These are phyloP conservation scores for Threskiornis aethiopicus DNA, from an alignment of 2,797 vertebrate genomes.

Conservation along the genomic window DNA sequence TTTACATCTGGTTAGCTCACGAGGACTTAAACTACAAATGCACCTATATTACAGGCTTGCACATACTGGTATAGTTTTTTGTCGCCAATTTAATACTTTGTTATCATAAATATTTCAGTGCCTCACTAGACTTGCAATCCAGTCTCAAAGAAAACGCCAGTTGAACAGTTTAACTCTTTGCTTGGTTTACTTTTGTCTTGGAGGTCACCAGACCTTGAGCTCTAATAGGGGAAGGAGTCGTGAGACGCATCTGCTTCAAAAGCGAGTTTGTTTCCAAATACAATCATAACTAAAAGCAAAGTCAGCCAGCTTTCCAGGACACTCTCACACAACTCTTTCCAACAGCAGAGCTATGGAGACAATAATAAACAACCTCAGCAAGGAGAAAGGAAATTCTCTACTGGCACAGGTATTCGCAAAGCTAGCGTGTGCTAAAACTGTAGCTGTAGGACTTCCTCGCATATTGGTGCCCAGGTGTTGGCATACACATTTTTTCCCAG, in stretches of 20 bases:
- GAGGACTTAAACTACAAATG: not conserved
- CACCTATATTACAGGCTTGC: not conserved
- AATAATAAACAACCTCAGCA: not conserved
- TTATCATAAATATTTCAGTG: not conserved
- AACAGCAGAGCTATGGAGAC: not conserved
- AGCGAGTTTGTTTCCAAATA: not conserved
- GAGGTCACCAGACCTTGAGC: not conserved
- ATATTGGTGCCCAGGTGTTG: rapidly evolving
- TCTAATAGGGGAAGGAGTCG: not conserved
- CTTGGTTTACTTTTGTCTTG: not conserved
- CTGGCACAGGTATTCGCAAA: not conserved
- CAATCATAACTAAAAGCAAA: not conserved
- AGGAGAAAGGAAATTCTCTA: not conserved
- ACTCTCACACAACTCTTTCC: not conserved
- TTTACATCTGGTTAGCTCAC: not conserved
- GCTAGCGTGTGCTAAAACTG: rapidly evolving
- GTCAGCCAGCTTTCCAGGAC: not conserved
- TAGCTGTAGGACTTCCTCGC: not conserved
- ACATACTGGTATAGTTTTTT: not conserved
- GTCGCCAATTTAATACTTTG: not conserved
- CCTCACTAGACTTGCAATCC: not conserved
- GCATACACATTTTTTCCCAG: not conserved
- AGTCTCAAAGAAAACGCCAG: not conserved
- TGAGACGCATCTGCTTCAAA: not conserved
- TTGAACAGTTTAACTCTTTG: not conserved